Percentiles rank a stretch among this genome's conserved stretches.
These are phyloP conservation scores for Lasius fuliginosus DNA, from an alignment of 2,888 invertebrate species.

Conservation along the genomic window DNA sequence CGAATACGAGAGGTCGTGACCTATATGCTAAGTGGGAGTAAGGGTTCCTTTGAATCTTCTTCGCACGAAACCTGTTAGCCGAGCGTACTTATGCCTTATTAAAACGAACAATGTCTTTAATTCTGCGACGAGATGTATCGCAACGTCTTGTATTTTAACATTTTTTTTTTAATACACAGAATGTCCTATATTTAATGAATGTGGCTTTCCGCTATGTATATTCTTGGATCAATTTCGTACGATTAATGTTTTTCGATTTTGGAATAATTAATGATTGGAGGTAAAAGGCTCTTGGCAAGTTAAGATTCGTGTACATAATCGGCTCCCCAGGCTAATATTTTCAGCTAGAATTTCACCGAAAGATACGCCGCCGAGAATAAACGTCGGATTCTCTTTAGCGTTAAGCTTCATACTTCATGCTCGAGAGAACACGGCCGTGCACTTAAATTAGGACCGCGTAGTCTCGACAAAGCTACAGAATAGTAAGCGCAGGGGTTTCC, in stretches of 20 bases:
- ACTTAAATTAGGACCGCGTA: slow-evolving; percentile 60
- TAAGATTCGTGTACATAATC: background rate
- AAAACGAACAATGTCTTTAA: slow-evolving; percentile 17
- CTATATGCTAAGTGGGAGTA: background rate
- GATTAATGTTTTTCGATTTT: background rate
- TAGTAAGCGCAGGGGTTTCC: slow-evolving; percentile 41
- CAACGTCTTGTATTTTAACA: background rate
- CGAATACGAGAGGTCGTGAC: slow-evolving; percentile 30
- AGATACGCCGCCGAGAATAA: slow-evolving; percentile 29
- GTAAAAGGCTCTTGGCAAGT: background rate
- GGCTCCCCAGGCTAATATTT: slow-evolving; percentile 47
- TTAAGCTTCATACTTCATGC: slow-evolving; percentile 43
- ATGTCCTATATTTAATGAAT: background rate
- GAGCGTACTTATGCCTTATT: slow-evolving; percentile 7
- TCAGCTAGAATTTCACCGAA: slow-evolving; percentile 39
- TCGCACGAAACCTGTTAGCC: background rate
- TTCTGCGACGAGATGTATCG: background rate
- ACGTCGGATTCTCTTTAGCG: slow-evolving; percentile 24
- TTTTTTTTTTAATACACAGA: background rate
- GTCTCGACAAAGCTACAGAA: slow-evolving; percentile 48
- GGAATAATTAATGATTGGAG: background rate
- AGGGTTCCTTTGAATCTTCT: background rate
- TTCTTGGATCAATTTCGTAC: background rate
- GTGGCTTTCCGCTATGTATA: background rate
- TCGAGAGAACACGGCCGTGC: slow-evolving; percentile 51